Evolutionary conservation across 2,113 vertebrate genomes (phyloP), one percentile per base, ranked within the genome.

Genomic region (Actenoides hombroni): DNA sequence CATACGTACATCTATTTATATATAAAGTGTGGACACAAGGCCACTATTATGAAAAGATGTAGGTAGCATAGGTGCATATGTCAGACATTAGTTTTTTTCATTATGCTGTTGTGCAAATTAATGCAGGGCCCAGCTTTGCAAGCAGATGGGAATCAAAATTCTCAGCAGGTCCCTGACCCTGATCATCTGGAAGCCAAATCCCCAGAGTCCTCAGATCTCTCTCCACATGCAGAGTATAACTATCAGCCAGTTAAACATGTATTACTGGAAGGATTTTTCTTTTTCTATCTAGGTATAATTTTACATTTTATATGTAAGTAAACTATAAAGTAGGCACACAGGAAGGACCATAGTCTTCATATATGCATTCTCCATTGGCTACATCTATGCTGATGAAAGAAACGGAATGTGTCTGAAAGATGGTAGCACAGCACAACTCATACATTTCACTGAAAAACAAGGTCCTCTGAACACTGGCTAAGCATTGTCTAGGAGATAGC

Each of bases 1-100:
- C 8, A 24, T 29, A 7, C 8, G 26, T 25, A 23, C 8, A 31
- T 56, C 29, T 33, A 51, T 69, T 53, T 81, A 33, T 25, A 29
- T 8, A 19, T n/a, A 68, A 69, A 5, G 3, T 11, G 13, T 48
- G 39, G 40, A 44, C 10, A 28, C 33, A 26, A 90, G 23, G 29
- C 26, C 0, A 1, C 11, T n/a, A 5, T 28, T 26, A 69, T n/a
- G 18, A 77, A 77, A 39, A 29, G 11, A 17, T 4, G 0, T 31
- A 51, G 13, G 23, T 24, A 42, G 5, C 56, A 42, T 12, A 60
- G 4, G 79, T 31, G 9, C 3, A 37, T 60, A 24, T 48, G 53
- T 53, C 3, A 9, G 53, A 61, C 5, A 75, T 64, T 37, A 59
- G 5, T 5, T 12, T 10, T 93, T 86, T 74, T 82, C 2, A 31